phyloP scores from a whole-genome alignment of 2,888 invertebrate species.

The Stomorhina lunata region DNA sequence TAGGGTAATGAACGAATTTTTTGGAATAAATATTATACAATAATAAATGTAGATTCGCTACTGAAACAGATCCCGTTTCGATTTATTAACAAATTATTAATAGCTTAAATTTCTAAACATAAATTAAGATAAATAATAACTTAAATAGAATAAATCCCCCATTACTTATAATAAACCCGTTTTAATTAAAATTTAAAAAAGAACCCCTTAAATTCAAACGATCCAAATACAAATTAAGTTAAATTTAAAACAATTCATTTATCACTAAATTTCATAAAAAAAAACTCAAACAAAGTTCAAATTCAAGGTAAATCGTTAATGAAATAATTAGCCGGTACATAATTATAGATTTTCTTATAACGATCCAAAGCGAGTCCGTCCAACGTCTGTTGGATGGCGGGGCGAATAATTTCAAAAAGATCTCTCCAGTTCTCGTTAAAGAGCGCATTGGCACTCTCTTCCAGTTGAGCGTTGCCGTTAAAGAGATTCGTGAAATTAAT shows the following conservation, averaged over 20 bases:
- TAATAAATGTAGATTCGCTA: too few relatives aligned
- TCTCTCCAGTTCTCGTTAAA: slow-evolving; percentile 87
- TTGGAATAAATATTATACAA: too few relatives aligned
- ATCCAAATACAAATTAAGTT: too few relatives aligned
- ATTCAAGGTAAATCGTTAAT: slow-evolving; percentile 81
- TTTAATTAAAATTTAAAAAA: too few relatives aligned
- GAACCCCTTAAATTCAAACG: too few relatives aligned
- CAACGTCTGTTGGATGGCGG: slow-evolving; percentile 84
- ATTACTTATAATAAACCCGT: too few relatives aligned
- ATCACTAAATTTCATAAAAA: neutral
- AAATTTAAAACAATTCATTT: neutral
- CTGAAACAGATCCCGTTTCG: too few relatives aligned
- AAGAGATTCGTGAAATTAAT: slow-evolving; percentile 85
- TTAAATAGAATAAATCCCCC: too few relatives aligned
- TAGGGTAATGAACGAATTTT: too few relatives aligned
- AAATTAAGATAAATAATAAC: too few relatives aligned
- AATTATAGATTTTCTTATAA: slow-evolving; percentile 83
- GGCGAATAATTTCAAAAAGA: slow-evolving; percentile 84
- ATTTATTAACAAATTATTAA: too few relatives aligned
- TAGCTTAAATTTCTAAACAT: too few relatives aligned
- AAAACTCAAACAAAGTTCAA: neutral
- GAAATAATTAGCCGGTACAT: slow-evolving; percentile 84
- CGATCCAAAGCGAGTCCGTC: slow-evolving; percentile 84
- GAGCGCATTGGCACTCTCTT: slow-evolving; percentile 85
- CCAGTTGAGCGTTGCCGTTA: slow-evolving; percentile 74